Evolutionary conservation across 1,140 invertebrate species (phyloP).

Genomic region (Hylaeus volcanicus): DNA sequence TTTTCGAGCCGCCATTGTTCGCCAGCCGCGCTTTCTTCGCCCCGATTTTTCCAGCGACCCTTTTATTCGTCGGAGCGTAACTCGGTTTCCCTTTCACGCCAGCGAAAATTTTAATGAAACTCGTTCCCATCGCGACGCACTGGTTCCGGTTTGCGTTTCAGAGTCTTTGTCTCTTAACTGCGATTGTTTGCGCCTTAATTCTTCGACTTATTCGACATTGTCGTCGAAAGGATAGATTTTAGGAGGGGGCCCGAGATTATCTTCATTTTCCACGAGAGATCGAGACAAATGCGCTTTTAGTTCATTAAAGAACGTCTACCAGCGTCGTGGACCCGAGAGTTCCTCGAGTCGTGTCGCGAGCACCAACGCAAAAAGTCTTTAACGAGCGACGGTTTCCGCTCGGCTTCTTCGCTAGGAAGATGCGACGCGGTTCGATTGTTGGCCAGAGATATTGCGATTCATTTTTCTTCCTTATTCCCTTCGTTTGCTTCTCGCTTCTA

Average conservation of each 20-base stretch:
- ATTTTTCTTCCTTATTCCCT: not conserved
- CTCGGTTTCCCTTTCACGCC: not conserved
- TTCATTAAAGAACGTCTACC: slow-evolving; percentile 44
- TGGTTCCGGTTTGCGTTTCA: too few relatives aligned
- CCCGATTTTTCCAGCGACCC: too few relatives aligned
- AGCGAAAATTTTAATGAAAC: not conserved
- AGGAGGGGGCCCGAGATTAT: too few relatives aligned
- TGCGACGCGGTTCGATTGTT: slow-evolving; percentile 15
- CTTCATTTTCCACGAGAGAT: not conserved
- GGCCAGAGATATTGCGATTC: slow-evolving; percentile 35
- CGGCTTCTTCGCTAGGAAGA: slow-evolving; percentile 13
- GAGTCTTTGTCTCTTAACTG: too few relatives aligned
- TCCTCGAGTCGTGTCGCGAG: slow-evolving; percentile 12
- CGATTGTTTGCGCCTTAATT: too few relatives aligned
- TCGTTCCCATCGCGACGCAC: not conserved
- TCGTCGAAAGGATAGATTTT: too few relatives aligned
- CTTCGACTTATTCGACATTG: too few relatives aligned
- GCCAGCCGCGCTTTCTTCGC: too few relatives aligned
- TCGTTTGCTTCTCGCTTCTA: not conserved
- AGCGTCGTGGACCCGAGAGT: not conserved
- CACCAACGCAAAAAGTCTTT: slow-evolving; percentile 24
- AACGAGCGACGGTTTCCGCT: slow-evolving; percentile 39
- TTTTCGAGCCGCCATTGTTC: too few relatives aligned
- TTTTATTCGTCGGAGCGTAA: not conserved
- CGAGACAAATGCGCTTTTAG: slow-evolving; percentile 24